Base-by-base conservation (phyloP, 92 coral and sea anemone species). In the Parazoanthus swiftii region DNA sequence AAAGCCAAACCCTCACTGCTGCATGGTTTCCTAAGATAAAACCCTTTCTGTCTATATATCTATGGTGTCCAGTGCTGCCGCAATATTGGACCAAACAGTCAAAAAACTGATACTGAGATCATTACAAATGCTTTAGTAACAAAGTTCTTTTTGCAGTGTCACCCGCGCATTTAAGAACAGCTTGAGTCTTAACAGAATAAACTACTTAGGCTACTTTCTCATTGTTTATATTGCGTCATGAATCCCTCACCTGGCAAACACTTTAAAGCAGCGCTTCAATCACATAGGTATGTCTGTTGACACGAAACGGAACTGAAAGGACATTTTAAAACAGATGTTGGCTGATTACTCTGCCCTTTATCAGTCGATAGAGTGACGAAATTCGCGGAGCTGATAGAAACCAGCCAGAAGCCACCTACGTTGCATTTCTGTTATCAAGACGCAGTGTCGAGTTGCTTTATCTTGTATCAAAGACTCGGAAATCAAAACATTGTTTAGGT, bases 261-360 rank as follows among this genome's bases (percentile, higher is more conserved):
- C 38, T 79, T 43, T 59, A 33, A 11, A 39, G 21, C 25, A 54
- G 67, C 10, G 9, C 72, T 80, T 80, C 29, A 54, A 56, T 80
- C 26, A 80, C 46, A 16, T 35, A 58, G 3, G 70, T 36, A 80
- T 33, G 37, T 56, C 72, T 58, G 73, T 80, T 80, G 73, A 58
- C 85, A 56, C 72, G 16, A 84, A 84, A 48, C 87, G 87, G 87
- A 84, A 84, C 51, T 48, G 87, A 20, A 14, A 36, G 68, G 87
- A 84, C 79, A 71, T 84, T 46, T 84, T 67, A 46, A 84, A 84
- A 46, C 87, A 84, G 87, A 84, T 84, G 87, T 80, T 37, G 3
- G 26, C 29, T 80, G 72, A 80, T 80, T 54, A 80, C 14, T 56
- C 2, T 26, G 71, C 33, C 38, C 65, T 35, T 66, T 15, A 80